Evolutionary conservation across 2,113 vertebrate genomes (phyloP), one percentile per base, ranked within the genome.

Genomic region (Lampris megalopsis): DNA sequence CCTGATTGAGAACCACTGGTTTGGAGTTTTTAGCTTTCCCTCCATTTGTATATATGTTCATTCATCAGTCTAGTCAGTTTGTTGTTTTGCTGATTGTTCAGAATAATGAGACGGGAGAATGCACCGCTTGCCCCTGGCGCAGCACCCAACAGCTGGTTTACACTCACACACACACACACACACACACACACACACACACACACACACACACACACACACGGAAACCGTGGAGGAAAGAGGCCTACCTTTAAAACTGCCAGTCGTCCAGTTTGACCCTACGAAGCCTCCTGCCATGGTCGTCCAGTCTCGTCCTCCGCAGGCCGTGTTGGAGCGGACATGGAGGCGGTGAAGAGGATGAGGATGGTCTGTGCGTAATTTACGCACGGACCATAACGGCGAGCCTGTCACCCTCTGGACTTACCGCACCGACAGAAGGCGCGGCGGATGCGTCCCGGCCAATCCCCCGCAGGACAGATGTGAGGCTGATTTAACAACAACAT

Each of bases 391-490:
- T 71, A 35, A 6, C 42, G 75, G 56, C 68, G 6, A 37, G 67
- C 69, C 49, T 41, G 58, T 75, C 74, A 52, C 47, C 79, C 54
- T 43, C 24, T 54, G 36, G 42, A 41, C 38, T 70, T 53, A 87
- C 63, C 58, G 68, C 53, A 35, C 60, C 9, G 64, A 77, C 83
- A 81, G 84, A 75, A 75, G 58, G 75, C 73, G 43, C 68, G 4
- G 59, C 65, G 37, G 73, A 78, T 62, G 86, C 50, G 76, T 37
- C 83, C 84, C 67, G n/a, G 89, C 77, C 83, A 87, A 73, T 89
- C 88, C 77, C 68, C 73, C 77, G 24, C 68, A 47, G 80, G 84
- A 81, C 92, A 93, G 89, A 94, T 91, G 92, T 87, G 82, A 72
- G 10, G 9, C 79, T 92, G 88, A 93, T 75, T 87, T 88, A 92